Evolutionary conservation across 2,888 invertebrate species (phyloP), one percentile per base, ranked within the genome.

Genomic region (Euzophera pinguis): DNA sequence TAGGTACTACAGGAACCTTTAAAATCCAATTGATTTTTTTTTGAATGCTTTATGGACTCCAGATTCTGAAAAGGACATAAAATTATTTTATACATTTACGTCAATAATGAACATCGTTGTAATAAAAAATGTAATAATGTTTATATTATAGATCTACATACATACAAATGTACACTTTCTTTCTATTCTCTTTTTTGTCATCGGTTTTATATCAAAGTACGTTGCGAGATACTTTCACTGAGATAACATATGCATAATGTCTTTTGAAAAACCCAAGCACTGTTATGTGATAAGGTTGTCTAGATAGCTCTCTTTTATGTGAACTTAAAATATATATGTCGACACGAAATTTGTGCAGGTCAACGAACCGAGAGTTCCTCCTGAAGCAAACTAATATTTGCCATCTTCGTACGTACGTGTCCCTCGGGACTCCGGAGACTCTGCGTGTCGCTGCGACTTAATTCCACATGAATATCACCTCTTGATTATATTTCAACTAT

Each of bases 311-410:
- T 67, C 63, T 65, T 65, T 59, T 61, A 69, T 64, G 57, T 64
- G 22, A 50, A 70, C 65, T 67, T 58, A 63, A 53, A 55, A 62
- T 42, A 62, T 71, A 67, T 67, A 58, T 67, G 66, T 66, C 68
- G 71, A 63, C 73, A 78, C 71, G 76, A 84, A 86, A 81, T 83
- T 83, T 71, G 71, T 73, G 61, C 78, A 74, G 84, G 84, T 87
- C 87, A 83, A 77, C 75, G 87, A 85, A 82, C 88, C 75, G 78
- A 65, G 71, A 76, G 75, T 74, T 73, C 73, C 74, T 79, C 73
- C 73, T 72, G 76, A 78, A 81, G 78, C 75, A 78, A 81, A 82
- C 83, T 83, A 85, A 85, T 87, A 88, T 88, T 89, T 85, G 77
- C 80, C 69, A 78, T 79, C 77, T 78, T 81, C 79, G 77, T 77